Evolutionary conservation across 2,888 invertebrate species (phyloP), one percentile per base, ranked within the genome.

Genomic region (Cosmia trapezina): DNA sequence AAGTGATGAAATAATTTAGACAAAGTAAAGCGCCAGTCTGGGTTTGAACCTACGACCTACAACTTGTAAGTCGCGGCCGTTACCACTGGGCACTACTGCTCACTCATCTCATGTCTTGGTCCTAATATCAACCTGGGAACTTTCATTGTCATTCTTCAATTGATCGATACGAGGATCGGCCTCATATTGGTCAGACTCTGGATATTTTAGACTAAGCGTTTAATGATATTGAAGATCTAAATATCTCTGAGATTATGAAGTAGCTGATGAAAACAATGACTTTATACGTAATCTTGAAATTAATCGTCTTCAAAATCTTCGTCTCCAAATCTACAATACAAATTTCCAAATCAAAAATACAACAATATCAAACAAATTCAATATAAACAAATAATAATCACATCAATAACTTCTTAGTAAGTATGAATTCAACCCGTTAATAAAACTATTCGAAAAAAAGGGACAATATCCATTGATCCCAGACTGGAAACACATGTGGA

Each of bases 401-500:
- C 66, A 70, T 78, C 78, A 75, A 85, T 88, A 88, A 86, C 83
- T 89, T 88, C 89, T 73, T 71, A 71, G 87, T 87, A 87, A 37
- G 37, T 37, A 37, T 37, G 4, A 37, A 37, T 2, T 86, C 51
- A 88, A 90, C 85, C 83, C 86, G 85, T 89, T 89, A 86, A 89
- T 89, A 87, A 83, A 89, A 89, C 86, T 88, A 89, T 87, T 83
- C 76, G 63, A 78, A 83, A 89, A 90, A 91, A 92, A 92, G 89
- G 37, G 89, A 93, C 89, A 92, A 91, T 91, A 91, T 86, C 86
- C 91, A 93, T 92, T 93, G 92, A 93, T 93, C 90, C 85, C 94
- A 94, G 89, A 87, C 92, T 91, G 92, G 87, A 86, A 91, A 87
- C 94, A 94, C 93, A 94, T 94, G 94, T 94, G 92, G 68, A 65